Base-by-base conservation (phyloP, 35 echinoderm and acorn worm species). In the Patiria miniata region DNA sequence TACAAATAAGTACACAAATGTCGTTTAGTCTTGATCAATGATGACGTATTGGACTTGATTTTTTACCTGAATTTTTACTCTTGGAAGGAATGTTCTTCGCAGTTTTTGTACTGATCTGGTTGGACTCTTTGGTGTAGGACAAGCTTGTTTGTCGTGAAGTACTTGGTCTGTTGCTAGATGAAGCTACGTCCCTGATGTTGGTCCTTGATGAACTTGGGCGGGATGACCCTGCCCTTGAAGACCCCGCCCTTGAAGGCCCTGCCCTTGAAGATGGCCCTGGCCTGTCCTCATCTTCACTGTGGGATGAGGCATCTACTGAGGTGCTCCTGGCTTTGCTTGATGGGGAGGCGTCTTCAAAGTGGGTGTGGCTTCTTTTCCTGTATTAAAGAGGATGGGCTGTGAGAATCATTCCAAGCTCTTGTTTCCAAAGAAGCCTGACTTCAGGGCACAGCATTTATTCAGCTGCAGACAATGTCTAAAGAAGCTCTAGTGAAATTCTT, bases 31-130 rank as follows among this genome's bases (percentile, higher is more conserved):
- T 26, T 6, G 17, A 37, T 5, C 36, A 47, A 47, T 47, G 12
- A 47, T 12, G 4, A 47, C 4, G 42, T 6, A 4, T 47, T 47
- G 4, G 12, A 12, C 42, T 47, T 47, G 42, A 12, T 47, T 47
- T 47, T 47, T 73, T 26, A 73, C 65, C 65, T 73, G 65, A 73
- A 16, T 73, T 73, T 73, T 73, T 73, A 73, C 65, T 73, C 21
- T 73, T 73, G 65, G 65, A 28, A 12, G 65, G 65, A 73, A 73
- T 73, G 65, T 73, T 73, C 65, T 73, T 73, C 19, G 65, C 61
- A 69, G 18, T 69, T 69, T 23, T 69, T 26, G 61, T 69, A 69
- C 61, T 69, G 28, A 30, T 69, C 23, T 29, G 61, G 34, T 30
- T 69, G 22, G 42, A 47, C 42, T 69, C 61, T 69, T 69, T 69